Evolutionary conservation across 2,888 invertebrate genomes (phyloP), one percentile per base, ranked within the genome.

Genomic region (Drosophila anomelani): DNA sequence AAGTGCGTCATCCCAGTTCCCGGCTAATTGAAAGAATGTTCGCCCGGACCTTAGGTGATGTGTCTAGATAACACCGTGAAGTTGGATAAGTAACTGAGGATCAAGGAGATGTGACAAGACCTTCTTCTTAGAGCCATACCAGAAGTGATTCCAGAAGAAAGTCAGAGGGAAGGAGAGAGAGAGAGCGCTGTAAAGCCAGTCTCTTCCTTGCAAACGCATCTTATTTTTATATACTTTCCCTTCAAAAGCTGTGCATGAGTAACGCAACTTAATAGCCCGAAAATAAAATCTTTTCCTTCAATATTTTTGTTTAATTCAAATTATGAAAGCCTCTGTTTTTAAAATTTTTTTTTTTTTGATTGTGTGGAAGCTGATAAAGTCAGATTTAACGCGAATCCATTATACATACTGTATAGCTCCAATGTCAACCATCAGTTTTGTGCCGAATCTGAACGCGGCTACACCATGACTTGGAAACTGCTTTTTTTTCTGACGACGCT

Each of bases 1-100:
- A 53, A 53, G 23, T 53, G 53, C 53, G 53, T 53, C 53, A 53
- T 20, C 51, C 20, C 9, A 12, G 36, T 38, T 53, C 23, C 23
- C 15, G 23, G 23, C n/a, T 53, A 53, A 53, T 38, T 53, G n/a
- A 23, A 53, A 36, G 34, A 51, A 34, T 51, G 51, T 34, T 47
- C 10, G 15, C 9, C 9, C 34, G 32, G 51, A 51, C 32, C 9
- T 17, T 34, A 12, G 12, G 51, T 51, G 51, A 51, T 51, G 17
- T 13, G 32, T 0, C 17, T 20, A 51, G 51, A 53, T 53, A 53
- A 23, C 9, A 20, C 10, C 15, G 20, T 23, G 38, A n/a, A 26
- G 12, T 8, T 38, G 34, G 26, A 7, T 43, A 20, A 20, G 13
- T 12, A 20, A 20, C 7, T 20, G 20, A 43, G 43, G 20, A 26